Evolutionary conservation across 2,797 vertebrate species (phyloP), one percentile per base, ranked within the genome.

Genomic region (Acanthopagrus latus): DNA sequence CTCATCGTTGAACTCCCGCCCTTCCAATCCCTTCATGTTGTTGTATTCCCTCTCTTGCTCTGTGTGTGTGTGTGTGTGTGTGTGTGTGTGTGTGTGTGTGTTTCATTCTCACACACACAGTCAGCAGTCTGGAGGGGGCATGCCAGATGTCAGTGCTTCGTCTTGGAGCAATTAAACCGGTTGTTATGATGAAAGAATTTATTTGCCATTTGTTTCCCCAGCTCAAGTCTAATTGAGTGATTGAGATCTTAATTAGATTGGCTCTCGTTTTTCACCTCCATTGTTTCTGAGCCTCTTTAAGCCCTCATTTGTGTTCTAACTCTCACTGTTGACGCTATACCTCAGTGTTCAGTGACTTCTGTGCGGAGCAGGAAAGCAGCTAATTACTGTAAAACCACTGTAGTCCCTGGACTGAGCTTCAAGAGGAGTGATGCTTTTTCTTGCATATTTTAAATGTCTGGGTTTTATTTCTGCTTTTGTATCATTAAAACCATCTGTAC

Each of bases 201-300:
- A 90, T 89, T 91, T 90, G 87, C 85, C 89, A 88, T 93, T 92
- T 91, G 90, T 93, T 92, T 92, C 88, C 87, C 80, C 78, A 86
- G 84, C 86, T 92, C 77, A 5, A 81, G 84, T 85, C 87, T 93
- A 93, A 94, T 91, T 92, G 91, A 94, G 89, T 92, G 91, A 92
- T 92, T 91, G 89, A 90, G 86, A 90, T 94, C 91, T 92, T 92
- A 93, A 94, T 94, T 92, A 91, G 87, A 90, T 90, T 85, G 91
- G 82, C 86, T 89, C 81, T 80, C 55, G 57, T 80, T 82, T 74
- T 76, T 71, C 85, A 85, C 82, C 88, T 82, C 66, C 71, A 51
- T 87, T 86, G 82, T 90, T 79, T 69, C 69, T 54, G 80, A 57
- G 72, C 70, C 48, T 86, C 80, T 90, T 78, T 91, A 87, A 88